Evolutionary conservation across 2,888 invertebrate species (phyloP), one percentile per base, ranked within the genome.

Genomic region (Hyposoter dolosus): DNA sequence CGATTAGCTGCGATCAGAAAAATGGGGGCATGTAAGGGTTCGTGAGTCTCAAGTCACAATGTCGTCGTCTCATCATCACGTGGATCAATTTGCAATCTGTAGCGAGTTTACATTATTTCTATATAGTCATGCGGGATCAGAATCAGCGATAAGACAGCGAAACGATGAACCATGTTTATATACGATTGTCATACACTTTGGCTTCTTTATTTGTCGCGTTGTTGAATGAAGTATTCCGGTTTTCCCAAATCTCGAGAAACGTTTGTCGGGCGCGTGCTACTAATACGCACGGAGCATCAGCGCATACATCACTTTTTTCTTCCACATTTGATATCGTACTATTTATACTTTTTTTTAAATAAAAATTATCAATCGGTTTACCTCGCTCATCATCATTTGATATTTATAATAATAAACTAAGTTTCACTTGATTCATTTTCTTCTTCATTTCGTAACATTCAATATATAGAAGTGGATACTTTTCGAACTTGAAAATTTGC

Each of bases 221-320:
- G 68, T 81, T 86, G 65, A 86, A 83, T 81, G 74, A 77, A 86
- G 68, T 35, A 19, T 80, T 40, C 17, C 23, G 50, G 60, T 47
- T 79, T 66, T 65, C n/a, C 47, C 40, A 56, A 71, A 71, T 71
- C 69, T 72, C 74, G 4, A 56, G 43, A 17, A 63, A 28, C 35
- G 15, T 47, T 35, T 28, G 28, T 7, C 78, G 23, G 23, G 19
- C 47, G 32, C 45, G 35, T 82, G 50, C 28, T 32, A 82, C 43
- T 23, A 40, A 68, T 69, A 17, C 17, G 45, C 35, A 66, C 19
- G 5, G 15, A 6, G 19, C 19, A 43, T 68, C 10, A 40, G 23
- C 60, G 68, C 17, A 32, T 65, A n/a, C n/a, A 63, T 40, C 19
- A 6, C 10, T 1, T 72, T 32, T 80, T 15, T 28, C 10, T 5